A percentile compares a stretch with the other conserved stretches of the same genome.
Conservation (phyloP, 2,888 invertebrate species). For the Hypercompe scribonia region DNA sequence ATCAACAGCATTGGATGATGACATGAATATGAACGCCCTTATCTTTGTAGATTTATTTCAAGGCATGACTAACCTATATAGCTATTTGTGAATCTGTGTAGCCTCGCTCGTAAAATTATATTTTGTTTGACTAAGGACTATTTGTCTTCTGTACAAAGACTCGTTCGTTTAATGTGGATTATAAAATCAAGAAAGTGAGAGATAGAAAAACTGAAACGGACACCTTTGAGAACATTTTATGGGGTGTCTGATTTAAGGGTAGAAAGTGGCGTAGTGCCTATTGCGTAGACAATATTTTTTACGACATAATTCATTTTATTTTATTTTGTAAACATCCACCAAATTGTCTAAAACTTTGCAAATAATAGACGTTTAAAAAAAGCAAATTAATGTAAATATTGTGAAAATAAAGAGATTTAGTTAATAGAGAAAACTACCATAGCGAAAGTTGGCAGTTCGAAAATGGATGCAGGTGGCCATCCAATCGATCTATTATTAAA, state of each 20-base stretch:
- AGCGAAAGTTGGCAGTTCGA: no score
- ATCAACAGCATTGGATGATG: constrained; percentile 1
- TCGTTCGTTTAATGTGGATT: background rate
- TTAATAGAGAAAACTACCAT: background rate
- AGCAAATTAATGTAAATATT: background rate
- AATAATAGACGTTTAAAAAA: no score
- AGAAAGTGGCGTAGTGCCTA: no score
- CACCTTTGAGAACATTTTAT: no score
- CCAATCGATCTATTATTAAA: no score
- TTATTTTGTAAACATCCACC: background rate
- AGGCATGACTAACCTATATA: background rate
- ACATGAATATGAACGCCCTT: background rate
- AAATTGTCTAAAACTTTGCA: background rate
- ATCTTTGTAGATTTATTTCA: constrained; percentile 9
- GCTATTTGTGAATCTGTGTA: background rate
- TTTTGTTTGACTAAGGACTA: constrained; percentile 1
- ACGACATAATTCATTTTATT: no score
- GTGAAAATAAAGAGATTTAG: background rate
- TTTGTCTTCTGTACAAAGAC: background rate
- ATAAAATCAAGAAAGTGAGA: background rate
- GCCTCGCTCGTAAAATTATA: background rate
- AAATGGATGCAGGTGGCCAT: no score
- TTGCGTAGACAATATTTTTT: no score
- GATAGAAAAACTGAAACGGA: no score
- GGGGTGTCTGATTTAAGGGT: no score